A percentile compares a stretch with the other conserved stretches of the same genome.
Evolutionary conservation across 2,797 vertebrate genomes (phyloP).

Genomic region (Balearica regulorum): DNA sequence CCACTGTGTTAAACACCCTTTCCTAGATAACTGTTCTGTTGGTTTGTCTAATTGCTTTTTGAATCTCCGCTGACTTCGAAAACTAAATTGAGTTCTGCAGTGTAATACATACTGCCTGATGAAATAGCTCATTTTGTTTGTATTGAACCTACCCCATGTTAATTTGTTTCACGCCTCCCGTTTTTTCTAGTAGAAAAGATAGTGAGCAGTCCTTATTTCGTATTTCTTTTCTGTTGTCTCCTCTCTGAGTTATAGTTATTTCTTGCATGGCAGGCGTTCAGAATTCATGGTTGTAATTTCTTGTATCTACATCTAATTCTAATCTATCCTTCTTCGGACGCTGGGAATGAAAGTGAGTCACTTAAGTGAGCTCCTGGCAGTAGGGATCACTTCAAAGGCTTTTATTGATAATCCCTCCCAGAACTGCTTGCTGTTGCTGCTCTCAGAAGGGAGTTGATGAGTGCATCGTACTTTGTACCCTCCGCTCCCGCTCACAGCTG

Average conservation of each 20-base stretch:
- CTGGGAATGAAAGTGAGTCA: background rate
- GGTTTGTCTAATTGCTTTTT: background rate
- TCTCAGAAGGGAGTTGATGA: background rate
- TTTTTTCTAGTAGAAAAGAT: background rate
- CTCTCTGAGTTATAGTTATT: background rate
- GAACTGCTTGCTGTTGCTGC: background rate
- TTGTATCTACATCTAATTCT: background rate
- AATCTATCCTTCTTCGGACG: background rate
- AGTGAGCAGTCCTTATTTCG: fast-evolving
- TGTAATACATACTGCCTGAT: background rate
- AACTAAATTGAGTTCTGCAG: background rate
- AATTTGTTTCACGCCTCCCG: background rate
- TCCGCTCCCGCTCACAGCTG: background rate
- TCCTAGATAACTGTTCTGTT: background rate
- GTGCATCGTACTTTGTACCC: background rate
- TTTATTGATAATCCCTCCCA: background rate
- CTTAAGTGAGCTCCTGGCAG: conserved; percentile 2
- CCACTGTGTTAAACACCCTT: background rate
- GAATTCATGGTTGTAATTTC: background rate
- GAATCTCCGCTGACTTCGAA: background rate
- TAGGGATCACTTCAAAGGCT: background rate
- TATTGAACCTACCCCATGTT: background rate
- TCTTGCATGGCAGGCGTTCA: background rate
- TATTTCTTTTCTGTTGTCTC: background rate
- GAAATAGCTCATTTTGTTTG: background rate